Evolutionary conservation across 2,888 invertebrate species (phyloP).

Genomic region (Epirrhoe tristata): DNA sequence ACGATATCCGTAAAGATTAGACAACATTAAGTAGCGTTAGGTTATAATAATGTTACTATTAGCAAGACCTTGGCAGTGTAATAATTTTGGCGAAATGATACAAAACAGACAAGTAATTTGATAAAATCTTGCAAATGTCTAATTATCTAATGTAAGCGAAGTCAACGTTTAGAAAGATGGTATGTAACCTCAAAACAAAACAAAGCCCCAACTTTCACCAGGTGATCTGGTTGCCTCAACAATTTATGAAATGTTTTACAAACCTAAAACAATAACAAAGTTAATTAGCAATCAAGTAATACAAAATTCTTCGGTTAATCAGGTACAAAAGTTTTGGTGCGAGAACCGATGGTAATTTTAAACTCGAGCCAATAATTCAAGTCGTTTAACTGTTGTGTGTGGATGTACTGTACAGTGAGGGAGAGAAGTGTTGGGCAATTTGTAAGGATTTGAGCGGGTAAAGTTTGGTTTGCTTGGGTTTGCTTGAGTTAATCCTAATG

Average conservation of each 20-base stretch:
- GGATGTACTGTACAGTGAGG: slow-evolving; percentile 32
- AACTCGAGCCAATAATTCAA: slow-evolving; percentile 41
- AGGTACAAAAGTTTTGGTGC: slow-evolving; percentile 23
- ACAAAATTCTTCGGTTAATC: slow-evolving; percentile 24
- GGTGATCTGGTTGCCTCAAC: neutral
- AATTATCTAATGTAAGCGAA: too few relatives aligned
- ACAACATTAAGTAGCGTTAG: too few relatives aligned
- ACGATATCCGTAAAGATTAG: too few relatives aligned
- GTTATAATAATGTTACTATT: too few relatives aligned
- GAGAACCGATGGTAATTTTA: slow-evolving; percentile 33
- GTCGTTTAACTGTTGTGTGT: slow-evolving; percentile 36
- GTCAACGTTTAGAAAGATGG: neutral
- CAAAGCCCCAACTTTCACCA: neutral
- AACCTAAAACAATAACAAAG: slow-evolving; percentile 22
- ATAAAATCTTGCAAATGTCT: too few relatives aligned
- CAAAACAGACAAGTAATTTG: too few relatives aligned
- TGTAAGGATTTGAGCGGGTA: slow-evolving; percentile 28
- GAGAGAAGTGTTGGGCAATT: slow-evolving; percentile 33
- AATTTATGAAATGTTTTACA: slow-evolving; percentile 13
- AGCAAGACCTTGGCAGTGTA: too few relatives aligned
- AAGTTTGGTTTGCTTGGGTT: slow-evolving; percentile 17
- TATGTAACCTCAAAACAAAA: neutral
- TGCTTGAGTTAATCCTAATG: slow-evolving; percentile 22
- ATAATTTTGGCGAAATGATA: too few relatives aligned
- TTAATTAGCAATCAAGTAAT: slow-evolving; percentile 14